phyloP scores from a whole-genome alignment of 2,113 vertebrate species.

The Podarcis raffonei region DNA sequence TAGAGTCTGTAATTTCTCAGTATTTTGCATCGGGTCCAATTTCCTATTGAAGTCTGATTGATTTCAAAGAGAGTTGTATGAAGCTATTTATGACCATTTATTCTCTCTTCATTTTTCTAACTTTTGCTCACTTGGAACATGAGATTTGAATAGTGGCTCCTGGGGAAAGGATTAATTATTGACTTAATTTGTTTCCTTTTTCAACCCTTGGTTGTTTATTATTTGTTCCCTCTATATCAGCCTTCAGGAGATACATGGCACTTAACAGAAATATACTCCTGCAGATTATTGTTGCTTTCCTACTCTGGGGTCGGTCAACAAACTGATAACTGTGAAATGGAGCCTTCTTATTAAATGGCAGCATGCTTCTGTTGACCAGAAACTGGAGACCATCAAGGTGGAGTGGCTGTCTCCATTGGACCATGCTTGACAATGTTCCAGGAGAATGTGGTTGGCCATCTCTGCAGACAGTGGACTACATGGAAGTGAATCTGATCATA shows the following conservation, averaged over 20 bases:
- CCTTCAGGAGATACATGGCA: not conserved
- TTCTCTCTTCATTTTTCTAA: not conserved
- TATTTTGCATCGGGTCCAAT: slow-evolving; percentile 6
- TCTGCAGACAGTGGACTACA: not conserved
- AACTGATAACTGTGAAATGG: not conserved
- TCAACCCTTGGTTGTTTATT: not conserved
- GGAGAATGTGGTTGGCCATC: not conserved
- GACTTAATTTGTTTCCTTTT: not conserved
- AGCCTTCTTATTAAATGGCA: not conserved
- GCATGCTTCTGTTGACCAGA: not conserved
- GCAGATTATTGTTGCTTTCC: not conserved
- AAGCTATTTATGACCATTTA: not conserved
- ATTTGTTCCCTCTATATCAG: not conserved
- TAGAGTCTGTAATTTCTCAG: not conserved
- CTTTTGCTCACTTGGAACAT: not conserved
- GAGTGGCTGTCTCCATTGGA: not conserved
- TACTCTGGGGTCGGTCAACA: not conserved
- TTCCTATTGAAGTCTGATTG: slow-evolving; percentile 9
- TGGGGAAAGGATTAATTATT: not conserved
- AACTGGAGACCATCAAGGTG: not conserved
- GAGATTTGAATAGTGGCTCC: not conserved
- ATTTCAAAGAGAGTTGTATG: not conserved
- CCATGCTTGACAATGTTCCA: not conserved
- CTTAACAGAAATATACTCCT: not conserved
- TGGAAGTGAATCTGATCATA: too few species aligned